Base-by-base conservation (phyloP, 2,888 invertebrate species). In the Hipparchia sbordonii region DNA sequence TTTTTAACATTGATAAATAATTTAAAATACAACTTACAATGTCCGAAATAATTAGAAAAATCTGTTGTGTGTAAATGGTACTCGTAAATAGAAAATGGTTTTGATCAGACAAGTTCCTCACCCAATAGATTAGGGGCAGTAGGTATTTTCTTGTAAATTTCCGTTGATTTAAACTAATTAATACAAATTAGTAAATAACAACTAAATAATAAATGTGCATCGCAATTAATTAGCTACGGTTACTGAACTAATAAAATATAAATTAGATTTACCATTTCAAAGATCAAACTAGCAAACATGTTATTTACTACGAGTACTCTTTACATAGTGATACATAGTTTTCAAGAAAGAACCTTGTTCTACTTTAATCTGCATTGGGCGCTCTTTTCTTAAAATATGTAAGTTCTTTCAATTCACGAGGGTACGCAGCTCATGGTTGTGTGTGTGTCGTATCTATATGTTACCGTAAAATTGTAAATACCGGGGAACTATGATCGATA, bases 61-160 rank as follows among this genome's bases (percentile, higher is more conserved):
- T 39, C 23, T 23, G 23, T 39, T 48, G 48, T 48, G 48, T 48
- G 48, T 48, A 48, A 48, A 7, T 48, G 48, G 6, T 48, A 23
- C 23, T 23, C 23, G 23, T 1, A 23, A 23, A 23, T 23, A 23
- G 23, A 23, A 48, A 8, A 8, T 48, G 8, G 7, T 48, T 48
- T 48, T 48, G 48, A 48, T 48, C 3, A 48, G 48, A 6, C 48
- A 7, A 0, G 8, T 48, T 48, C 7, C 48, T 48, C 48, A 48
- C 48, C 7, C 48, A 48, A 48, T 48, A 23, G 23, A 23, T 57
- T 7, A 57, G 8, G 13, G 13, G 8, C 23, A 57, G 23, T n/a
- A n/a, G n/a, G n/a, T 57, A 61, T 45, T 45, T 45, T 61, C 45
- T 61, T 39, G 60, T 39, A 60, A 60, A 60, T 45, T 61, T 61